phyloP scores from a whole-genome alignment of 2,113 vertebrate species.

The Delphinapterus leucas region DNA sequence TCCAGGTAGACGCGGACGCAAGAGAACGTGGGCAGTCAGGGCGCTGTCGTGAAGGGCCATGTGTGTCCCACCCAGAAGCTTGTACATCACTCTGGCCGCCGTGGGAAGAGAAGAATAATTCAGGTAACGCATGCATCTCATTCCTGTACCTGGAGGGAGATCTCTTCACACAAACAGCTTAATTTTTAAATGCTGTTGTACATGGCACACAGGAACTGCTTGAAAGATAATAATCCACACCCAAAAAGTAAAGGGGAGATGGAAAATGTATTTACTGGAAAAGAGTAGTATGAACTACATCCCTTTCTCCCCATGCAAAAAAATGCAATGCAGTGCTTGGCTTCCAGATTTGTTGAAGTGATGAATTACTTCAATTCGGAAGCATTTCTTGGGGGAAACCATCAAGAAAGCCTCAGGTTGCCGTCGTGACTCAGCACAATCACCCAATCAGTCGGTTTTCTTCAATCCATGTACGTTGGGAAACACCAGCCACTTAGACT shows the following conservation, averaged over 20 bases:
- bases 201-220: not conserved
- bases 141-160: not conserved
- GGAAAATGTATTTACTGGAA: not conserved
- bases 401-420: not conserved
- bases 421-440: not conserved
- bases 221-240: not conserved
- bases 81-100: not conserved
- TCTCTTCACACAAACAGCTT: not conserved
- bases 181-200: not conserved
- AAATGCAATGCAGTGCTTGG: not conserved
- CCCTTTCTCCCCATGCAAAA: not conserved
- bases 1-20: not conserved
- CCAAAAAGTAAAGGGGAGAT: not conserved
- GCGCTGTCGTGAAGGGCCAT: not conserved
- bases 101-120: not conserved
- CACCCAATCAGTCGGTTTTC: not conserved
- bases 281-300: not conserved
- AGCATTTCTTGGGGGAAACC: not conserved
- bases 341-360: not conserved
- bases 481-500: not conserved
- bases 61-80: not conserved
- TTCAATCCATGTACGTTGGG: not conserved
- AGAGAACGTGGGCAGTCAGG: fast-evolving
- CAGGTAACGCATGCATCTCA: not conserved
- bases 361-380: not conserved